Evolutionary conservation across 2,888 invertebrate species (phyloP), one percentile per base, ranked within the genome.

Genomic region (Euplagia quadripunctaria): DNA sequence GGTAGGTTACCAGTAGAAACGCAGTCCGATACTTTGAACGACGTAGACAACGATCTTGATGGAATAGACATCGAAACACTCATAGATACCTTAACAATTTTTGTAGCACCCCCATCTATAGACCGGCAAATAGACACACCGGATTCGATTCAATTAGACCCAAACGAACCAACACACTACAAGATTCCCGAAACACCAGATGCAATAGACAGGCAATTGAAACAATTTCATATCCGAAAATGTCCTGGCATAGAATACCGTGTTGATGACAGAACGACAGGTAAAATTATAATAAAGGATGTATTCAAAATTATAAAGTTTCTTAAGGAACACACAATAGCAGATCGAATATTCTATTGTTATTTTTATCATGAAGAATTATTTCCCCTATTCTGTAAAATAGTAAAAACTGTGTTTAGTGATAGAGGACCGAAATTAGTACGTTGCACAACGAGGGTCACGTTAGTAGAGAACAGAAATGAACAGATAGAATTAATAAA

Each of bases 341-440:
- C 75, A 1, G 64, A 73, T 8, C 58, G 71, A 49, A n/a, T 31
- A 11, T 73, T 76, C n/a, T 52, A 72, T 17, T 71, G 71, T 20
- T 73, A 68, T 42, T 75, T 75, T 43, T 31, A 73, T 43, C 17
- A 76, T n/a, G 68, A 73, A 43, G 73, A 76, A 31, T 65, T 46
- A 2, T 76, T 46, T 7, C 65, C 20, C 17, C 0, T 46, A 20
- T 73, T 73, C 63, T 75, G 64, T 12, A 64, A 68, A 75, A 76
- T 82, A 12, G 79, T 74, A n/a, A 84, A 70, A 69, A 73, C 77
- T 2, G 65, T 79, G 66, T 86, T 86, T 58, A 79, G 72, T 67
- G 64, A 83, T 51, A 66, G 82, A 14, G 82, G 82, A 16, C 81
- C 82, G 0, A 82, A 83, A 73, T 55, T 83, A 74, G 68, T 78